Percentiles rank a stretch among this genome's conserved stretches.
Evolutionary conservation across 2,888 invertebrate species (phyloP).

Genomic region (Dendrolimus pini): DNA sequence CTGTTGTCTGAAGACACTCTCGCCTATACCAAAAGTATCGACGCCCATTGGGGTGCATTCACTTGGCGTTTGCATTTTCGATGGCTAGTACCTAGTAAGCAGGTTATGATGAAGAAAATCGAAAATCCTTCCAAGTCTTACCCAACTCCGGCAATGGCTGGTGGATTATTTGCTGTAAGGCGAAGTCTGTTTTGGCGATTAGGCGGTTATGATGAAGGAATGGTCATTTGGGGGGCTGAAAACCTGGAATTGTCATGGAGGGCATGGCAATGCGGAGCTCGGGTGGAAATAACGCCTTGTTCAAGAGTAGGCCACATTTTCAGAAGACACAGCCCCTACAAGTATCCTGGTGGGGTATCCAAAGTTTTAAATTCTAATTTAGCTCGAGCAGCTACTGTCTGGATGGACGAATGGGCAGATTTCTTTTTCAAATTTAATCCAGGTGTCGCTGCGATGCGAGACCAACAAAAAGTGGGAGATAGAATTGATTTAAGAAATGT

Average conservation of each 20-base stretch:
- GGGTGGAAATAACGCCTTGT: slow-evolving; percentile 93
- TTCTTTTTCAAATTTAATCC: slow-evolving; percentile 93
- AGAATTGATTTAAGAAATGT: slow-evolving; percentile 82
- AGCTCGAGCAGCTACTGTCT: slow-evolving; percentile 94
- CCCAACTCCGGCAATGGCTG: slow-evolving; percentile 94
- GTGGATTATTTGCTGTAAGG: slow-evolving; percentile 94
- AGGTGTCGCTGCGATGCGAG: slow-evolving; percentile 75
- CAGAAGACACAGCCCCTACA: slow-evolving; percentile 94
- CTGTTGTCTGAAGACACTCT: slow-evolving; percentile 96
- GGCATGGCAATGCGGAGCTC: slow-evolving; percentile 96
- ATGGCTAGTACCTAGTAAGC: slow-evolving; percentile 86
- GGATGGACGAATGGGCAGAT: slow-evolving; percentile 98
- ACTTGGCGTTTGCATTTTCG: slow-evolving; percentile 98
- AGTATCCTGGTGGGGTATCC: slow-evolving; percentile 93
- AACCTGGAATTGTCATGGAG: slow-evolving; percentile 98
- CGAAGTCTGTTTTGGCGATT: slow-evolving; percentile 90
- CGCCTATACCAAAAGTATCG: slow-evolving; percentile 95
- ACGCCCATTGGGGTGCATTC: slow-evolving; percentile 98
- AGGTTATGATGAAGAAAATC: slow-evolving; percentile 78
- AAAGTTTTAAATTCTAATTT: slow-evolving; percentile 93
- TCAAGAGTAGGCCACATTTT: slow-evolving; percentile 96
- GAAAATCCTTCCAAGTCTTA: slow-evolving; percentile 82
- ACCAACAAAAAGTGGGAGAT: slow-evolving; percentile 78
- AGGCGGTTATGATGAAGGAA: slow-evolving; percentile 84
- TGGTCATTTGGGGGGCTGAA: slow-evolving; percentile 98